Evolutionary conservation across 2,113 vertebrate genomes (phyloP).

Genomic region (Erpornis zantholeuca): DNA sequence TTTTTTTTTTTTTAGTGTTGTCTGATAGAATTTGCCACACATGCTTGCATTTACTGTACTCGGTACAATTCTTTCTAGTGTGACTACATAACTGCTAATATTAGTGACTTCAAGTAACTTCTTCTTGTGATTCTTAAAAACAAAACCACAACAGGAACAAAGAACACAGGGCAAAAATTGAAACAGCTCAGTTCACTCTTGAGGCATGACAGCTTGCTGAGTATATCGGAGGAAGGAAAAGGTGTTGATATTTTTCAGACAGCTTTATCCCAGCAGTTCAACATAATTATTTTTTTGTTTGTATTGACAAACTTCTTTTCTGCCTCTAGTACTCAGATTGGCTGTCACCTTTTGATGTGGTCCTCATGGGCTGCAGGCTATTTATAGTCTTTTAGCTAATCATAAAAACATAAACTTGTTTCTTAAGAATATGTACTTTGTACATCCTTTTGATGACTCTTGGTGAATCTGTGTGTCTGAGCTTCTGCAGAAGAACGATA

Average conservation of each 20-base stretch:
- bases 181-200: neutral
- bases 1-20: neutral
- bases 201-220: neutral
- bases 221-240: constrained; percentile 27
- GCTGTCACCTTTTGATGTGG: neutral
- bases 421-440: neutral
- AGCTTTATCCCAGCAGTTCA: neutral
- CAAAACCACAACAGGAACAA: neutral
- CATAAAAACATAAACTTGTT: neutral
- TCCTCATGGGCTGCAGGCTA: neutral
- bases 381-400: neutral
- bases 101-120: constrained; percentile 25
- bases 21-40: constrained; percentile 26
- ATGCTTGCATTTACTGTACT: constrained; percentile 21
- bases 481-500: neutral
- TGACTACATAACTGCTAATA: neutral
- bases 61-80: neutral
- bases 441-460: neutral
- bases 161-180: constrained; percentile 4
- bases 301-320: neutral
- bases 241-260: constrained; percentile 30
- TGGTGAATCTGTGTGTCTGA: neutral
- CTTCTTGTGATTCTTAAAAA: constrained; percentile 17
- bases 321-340: neutral
- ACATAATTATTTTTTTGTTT: neutral